A percentile compares a stretch with the other conserved stretches of the same genome.
Evolutionary conservation across 2,797 vertebrate genomes (phyloP).

Genomic region (Lutjanus campechanus): DNA sequence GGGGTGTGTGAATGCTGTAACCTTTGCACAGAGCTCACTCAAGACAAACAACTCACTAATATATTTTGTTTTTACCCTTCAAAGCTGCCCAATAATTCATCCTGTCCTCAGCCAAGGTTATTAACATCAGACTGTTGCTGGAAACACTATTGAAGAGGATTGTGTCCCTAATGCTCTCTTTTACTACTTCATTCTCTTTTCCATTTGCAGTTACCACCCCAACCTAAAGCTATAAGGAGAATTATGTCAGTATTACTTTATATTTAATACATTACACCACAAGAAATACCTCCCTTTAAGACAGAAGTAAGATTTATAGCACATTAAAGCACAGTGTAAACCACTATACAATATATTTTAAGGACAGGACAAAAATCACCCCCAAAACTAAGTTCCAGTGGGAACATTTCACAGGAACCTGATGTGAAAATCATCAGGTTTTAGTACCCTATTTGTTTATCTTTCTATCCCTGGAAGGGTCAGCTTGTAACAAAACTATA

Average conservation of each 20-base stretch:
- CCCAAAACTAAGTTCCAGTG: background rate
- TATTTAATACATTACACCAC: background rate
- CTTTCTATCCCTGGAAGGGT: too few relatives aligned
- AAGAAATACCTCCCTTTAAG: background rate
- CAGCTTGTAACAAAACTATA: background rate
- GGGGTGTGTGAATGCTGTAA: background rate
- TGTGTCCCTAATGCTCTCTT: background rate
- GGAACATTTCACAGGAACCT: background rate
- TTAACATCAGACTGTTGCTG: background rate
- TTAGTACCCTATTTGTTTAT: background rate
- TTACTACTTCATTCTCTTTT: background rate
- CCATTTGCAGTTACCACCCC: background rate
- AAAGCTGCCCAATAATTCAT: background rate
- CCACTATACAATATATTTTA: background rate
- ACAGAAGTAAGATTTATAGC: background rate
- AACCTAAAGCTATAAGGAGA: background rate
- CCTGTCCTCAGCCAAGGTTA: slow-evolving; percentile 6
- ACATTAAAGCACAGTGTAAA: background rate
- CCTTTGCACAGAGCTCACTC: slow-evolving; percentile 2
- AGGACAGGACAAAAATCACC: background rate
- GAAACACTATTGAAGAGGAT: background rate
- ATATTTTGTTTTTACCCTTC: slow-evolving; percentile 28
- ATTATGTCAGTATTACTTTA: background rate
- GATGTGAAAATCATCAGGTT: too few relatives aligned
- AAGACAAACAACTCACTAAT: slow-evolving; percentile 11